Evolutionary conservation across 2,888 invertebrate species (phyloP), one percentile per base, ranked within the genome.

Genomic region (Beris chalybata): DNA sequence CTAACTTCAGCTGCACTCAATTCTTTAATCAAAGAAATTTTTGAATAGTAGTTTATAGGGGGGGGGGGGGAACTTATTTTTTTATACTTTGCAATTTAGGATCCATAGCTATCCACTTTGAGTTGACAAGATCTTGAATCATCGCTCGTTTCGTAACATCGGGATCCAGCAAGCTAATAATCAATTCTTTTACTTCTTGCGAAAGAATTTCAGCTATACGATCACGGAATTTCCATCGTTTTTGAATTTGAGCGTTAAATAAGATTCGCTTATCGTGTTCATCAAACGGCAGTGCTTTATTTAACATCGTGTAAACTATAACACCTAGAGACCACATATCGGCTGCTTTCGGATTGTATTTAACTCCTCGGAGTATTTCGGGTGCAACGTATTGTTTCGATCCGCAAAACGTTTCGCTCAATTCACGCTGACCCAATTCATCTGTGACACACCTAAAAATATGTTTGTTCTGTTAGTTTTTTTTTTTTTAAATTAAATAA

Each of bases 311-410:
- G 78, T 89, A 94, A 5, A 93, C 81, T 59, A 94, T 88, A 6
- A 90, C 83, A 2, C 90, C 93, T 55, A 91, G 76, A 3, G 91
- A 91, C 93, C 93, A 94, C 74, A 92, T 83, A 76, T 94, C 94
- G 2, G 89, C 85, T 63, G 84, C 74, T 78, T 88, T 89, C 0
- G 90, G 89, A 74, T 88, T 82, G 75, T 91, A 91, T 0, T 90
- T 88, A 44, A 85, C 83, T 0, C 91, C 92, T 76, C 82, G 85
- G 64, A 94, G 81, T 68, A 95, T 89, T 79, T 95, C 94, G 0
- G 93, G 93, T 0, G 94, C 91, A 0, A 91, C 93, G 77, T 95
- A 95, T 5, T 92, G 92, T 13, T 93, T 81, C n/a, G 92, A 92
- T 0, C 93, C 94, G 75, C 93, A 94, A 75, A 90, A 93, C 0